Evolutionary conservation across 2,797 vertebrate genomes (phyloP).

Genomic region (Girardinus metallicus): DNA sequence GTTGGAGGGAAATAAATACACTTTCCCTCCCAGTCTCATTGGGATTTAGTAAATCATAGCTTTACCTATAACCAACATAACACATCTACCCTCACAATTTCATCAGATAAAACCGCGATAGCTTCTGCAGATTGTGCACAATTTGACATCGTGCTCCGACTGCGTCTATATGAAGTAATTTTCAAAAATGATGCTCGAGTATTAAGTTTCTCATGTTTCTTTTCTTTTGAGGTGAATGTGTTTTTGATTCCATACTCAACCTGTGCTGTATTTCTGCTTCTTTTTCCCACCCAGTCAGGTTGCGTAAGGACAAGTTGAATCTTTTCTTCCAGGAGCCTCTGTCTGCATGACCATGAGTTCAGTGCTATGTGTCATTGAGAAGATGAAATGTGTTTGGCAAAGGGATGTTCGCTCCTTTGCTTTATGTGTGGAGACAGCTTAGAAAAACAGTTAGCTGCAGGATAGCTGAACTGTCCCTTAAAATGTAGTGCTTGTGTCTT

Average conservation of each 20-base stretch:
- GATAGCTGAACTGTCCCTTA: constrained; percentile 49
- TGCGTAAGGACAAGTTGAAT: constrained; percentile 68
- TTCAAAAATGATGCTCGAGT: constrained; percentile 53
- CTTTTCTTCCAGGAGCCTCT: constrained; percentile 46
- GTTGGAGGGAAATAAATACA: constrained; percentile 28
- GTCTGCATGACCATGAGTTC: constrained; percentile 40
- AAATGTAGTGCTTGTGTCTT: constrained; percentile 32
- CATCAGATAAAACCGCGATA: constrained; percentile 62
- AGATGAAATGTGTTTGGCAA: constrained; percentile 64
- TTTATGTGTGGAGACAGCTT: constrained; percentile 52
- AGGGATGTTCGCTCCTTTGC: constrained; percentile 47
- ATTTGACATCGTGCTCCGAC: constrained; percentile 57
- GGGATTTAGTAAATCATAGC: constrained; percentile 63
- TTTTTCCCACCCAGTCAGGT: constrained; percentile 27
- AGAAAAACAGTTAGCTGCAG: constrained; percentile 51
- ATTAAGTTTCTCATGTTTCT: constrained; percentile 72
- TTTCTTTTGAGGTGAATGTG: constrained; percentile 47
- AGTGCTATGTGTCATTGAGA: constrained; percentile 57
- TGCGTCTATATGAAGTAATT: constrained; percentile 50
- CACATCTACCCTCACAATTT: constrained; percentile 55
- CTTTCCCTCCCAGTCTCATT: constrained; percentile 49
- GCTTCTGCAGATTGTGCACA: constrained; percentile 54
- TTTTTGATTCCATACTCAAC: constrained; percentile 61
- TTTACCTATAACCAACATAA: constrained; percentile 56
- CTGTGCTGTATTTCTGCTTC: constrained; percentile 15